Base-by-base conservation (phyloP, 23 tunicate species). In the Ascidia mentula region DNA sequence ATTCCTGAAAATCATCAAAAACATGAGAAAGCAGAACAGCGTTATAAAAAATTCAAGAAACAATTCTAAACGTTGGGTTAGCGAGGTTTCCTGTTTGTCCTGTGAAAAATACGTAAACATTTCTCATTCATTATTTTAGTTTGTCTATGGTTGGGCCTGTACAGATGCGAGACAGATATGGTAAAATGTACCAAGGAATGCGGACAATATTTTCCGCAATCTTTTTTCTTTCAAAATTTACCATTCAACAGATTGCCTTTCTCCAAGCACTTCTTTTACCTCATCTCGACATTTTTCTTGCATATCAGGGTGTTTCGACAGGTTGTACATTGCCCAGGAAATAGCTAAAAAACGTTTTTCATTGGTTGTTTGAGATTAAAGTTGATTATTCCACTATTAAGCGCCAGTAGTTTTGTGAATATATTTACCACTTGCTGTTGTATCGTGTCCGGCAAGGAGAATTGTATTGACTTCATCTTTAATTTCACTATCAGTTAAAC, bases 381-480 rank as follows among this genome's bases (percentile, higher is more conserved):
- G n/a, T n/a, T n/a, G n/a, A n/a, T n/a, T n/a, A n/a, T n/a, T n/a
- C n/a, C n/a, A n/a, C n/a, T n/a, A n/a, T n/a, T n/a, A n/a, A n/a
- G n/a, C n/a, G n/a, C n/a, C 65, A 53, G 7, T 6, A 20, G 65
- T 6, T 53, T 3, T 53, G 12, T 9, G 24, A 9, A 53, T 3
- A 20, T 26, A 1, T 28, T 53, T 9, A 30, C 82, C 86, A 65
- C 96, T 85, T 26, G 89, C 60, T 4, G 89, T 81, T 5, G 96
- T 90, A 34, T 90, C 96, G 36, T 90, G 96, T 36, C 96, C 89
- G 32, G 15, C 89, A 80, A 90, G 85, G 30, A 90, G 69, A 81
- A 90, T 85, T 15, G 96, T 90, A 46, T 90, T 82, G 18, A 90
- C 69, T 77, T 90, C 90, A 53, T 77, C 84, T 13, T 82, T 60